Base-by-base conservation (phyloP, 2,113 vertebrate species). In the Amia ocellicauda region DNA sequence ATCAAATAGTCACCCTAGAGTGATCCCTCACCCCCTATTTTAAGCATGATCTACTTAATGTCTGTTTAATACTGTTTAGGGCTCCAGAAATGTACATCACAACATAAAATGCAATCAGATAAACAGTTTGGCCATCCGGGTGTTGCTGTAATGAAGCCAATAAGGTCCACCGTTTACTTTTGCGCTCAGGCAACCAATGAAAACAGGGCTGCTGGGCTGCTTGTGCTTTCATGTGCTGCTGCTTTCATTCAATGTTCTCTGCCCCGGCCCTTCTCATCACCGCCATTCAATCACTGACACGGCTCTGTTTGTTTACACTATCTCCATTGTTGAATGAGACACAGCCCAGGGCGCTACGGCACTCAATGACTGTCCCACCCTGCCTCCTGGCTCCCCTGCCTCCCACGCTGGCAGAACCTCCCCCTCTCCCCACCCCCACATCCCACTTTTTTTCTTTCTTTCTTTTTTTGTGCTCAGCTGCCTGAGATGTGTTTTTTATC, bases 231-330 rank as follows among this genome's bases (percentile, higher is more conserved):
- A 83, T 85, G 83, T 72, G 58, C 74, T 64, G 67, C 58, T 57
- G 55, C 60, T 67, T 71, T 73, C 51, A 53, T 53, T 61, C 66
- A 67, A 67, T 55, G 52, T 45, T 54, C 62, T 70, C 77, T 72
- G 72, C 76, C 70, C 2, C 74, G 74, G 74, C 70, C 62, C 73
- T 83, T 79, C 73, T 79, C 75, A 80, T 79, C 78, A 83, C 84
- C 81, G 78, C 74, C 82, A 84, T 82, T 86, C 83, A 88, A 85
- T 86, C 84, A 84, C 76, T 53, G 19, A 11, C 19, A 4, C 19
- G 10, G 51, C 51, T 1, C 51, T 84, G 84, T 82, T 70, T 88
- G 88, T 86, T 88, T 86, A 88, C 86, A 84, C 85, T 81, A 71
- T 77, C 79, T 74, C 74, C 42, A 66, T 71, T 62, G 70, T 72